Conservation (phyloP, 2,113 vertebrate genomes). For the Lampris incognitus region DNA sequence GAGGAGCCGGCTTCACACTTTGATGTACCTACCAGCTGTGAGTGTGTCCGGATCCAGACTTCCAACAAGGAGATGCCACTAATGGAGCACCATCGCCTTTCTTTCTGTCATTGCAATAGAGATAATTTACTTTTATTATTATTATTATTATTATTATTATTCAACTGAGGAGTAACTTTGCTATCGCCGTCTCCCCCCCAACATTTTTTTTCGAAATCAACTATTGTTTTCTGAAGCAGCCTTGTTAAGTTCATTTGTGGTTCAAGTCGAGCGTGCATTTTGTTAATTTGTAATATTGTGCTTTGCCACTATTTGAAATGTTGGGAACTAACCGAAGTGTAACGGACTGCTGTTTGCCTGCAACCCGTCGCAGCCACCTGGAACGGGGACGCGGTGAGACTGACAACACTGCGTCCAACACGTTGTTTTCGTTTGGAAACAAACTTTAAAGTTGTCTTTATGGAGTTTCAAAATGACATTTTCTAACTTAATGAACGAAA, state of each 20-base stretch:
- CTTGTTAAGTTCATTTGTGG: too few relatives aligned
- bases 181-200: not conserved
- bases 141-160: not conserved
- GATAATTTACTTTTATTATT: not conserved
- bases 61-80: slow-evolving; percentile 66
- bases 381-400: not conserved
- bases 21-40: slow-evolving; percentile 45
- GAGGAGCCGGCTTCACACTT: slow-evolving; percentile 77
- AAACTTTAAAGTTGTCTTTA: slow-evolving; percentile 76
- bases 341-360: not conserved
- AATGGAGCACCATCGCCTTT: slow-evolving; percentile 40
- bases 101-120: slow-evolving; percentile 32
- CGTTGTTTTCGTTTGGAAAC: slow-evolving; percentile 38
- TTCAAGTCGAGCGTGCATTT: too few relatives aligned
- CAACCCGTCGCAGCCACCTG: not conserved
- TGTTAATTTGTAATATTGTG: not conserved
- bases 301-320: slow-evolving; percentile 11
- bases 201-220: too few relatives aligned
- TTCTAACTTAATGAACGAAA: slow-evolving; percentile 86
- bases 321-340: not conserved
- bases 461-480: slow-evolving; percentile 90
- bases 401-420: slow-evolving; percentile 7
- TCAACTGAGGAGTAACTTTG: not conserved
- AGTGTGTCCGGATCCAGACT: slow-evolving; percentile 55
- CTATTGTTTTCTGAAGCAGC: too few relatives aligned